phyloP scores from a whole-genome alignment of 2,113 vertebrate species.

The Salminus brasiliensis region DNA sequence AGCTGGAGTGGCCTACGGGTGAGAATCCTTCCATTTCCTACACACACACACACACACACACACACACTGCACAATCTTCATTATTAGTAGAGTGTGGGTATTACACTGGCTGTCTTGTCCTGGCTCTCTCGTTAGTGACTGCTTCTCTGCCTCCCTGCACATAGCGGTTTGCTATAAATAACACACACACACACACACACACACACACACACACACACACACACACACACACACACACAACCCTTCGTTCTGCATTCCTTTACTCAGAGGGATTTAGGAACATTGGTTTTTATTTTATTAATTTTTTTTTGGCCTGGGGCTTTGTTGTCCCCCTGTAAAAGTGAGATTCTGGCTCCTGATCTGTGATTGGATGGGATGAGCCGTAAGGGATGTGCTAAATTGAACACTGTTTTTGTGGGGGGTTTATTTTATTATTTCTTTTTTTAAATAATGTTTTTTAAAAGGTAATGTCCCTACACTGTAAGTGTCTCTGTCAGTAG shows the following conservation, averaged over 20 bases:
- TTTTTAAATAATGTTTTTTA: neutral
- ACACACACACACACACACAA: constrained; percentile 27
- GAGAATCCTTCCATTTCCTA: constrained; percentile 58
- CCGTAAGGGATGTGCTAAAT: constrained; percentile 15
- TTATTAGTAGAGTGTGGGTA: constrained; percentile 65
- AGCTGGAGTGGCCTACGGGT: constrained; percentile 96
- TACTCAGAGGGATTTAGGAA: neutral
- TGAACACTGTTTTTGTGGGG: constrained; percentile 4
- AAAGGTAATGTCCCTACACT: neutral
- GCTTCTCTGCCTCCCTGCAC: constrained; percentile 59
- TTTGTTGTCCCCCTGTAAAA: constrained; percentile 13
- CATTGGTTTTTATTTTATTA: neutral
- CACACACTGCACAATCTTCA: constrained; percentile 44
- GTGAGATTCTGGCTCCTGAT: constrained; percentile 1
- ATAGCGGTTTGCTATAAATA: constrained; percentile 68
- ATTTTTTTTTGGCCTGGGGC: neutral
- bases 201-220: constrained; percentile 25
- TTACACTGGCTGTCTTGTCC: constrained; percentile 62
- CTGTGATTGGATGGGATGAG: constrained; percentile 8
- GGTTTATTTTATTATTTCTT: too few relatives aligned
- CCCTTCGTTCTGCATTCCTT: constrained; percentile 35
- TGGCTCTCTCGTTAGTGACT: constrained; percentile 67
- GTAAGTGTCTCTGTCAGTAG: neutral
- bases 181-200: constrained; percentile 48
- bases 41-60: neutral